Evolutionary conservation across 2,113 vertebrate genomes (phyloP), one percentile per base, ranked within the genome.

Genomic region (Menidia beryllina): DNA sequence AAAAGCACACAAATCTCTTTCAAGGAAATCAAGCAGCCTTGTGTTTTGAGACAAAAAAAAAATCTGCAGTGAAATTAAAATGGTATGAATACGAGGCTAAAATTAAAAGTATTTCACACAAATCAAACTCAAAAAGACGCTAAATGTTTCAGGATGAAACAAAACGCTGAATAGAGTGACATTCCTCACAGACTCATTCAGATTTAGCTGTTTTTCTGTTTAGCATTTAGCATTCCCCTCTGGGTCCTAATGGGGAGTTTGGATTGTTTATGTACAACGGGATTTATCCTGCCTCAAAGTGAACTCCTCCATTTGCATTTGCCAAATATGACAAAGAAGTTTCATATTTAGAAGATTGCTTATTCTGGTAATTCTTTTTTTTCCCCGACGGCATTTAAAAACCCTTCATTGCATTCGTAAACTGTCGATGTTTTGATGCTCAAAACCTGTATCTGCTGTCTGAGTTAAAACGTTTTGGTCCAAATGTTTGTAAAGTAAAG

Each of bases 151-250:
- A 75, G 45, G 52, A 69, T 80, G 47, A 77, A 66, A 77, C 41
- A 67, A 74, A 76, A 56, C 15, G 53, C 52, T 85, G 55, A 63
- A 81, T 83, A 51, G 53, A 84, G 57, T 49, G 39, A 64, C 39
- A 68, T 74, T 64, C 48, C 71, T 72, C 26, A 39, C 25, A 45
- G 51, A 47, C 25, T 30, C 39, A 55, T 55, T 64, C 55, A 55
- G 64, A 67, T 45, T 43, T 55, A 55, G 64, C 30, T 53, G 45
- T 66, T 43, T 27, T 19, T 27, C 4, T 20, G 27, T 51, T 67
- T 55, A 15, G 54, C 53, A 27, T 54, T 51, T 30, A 55, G 49
- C 50, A 60, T 66, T 70, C 49, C 67, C 72, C 24, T 50, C 23
- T 8, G 63, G 69, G 15, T 38, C 58, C 52, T 53, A 19, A 47